Evolutionary conservation across 2,888 invertebrate species (phyloP), one percentile per base, ranked within the genome.

Genomic region (Heliconius ismenius): DNA sequence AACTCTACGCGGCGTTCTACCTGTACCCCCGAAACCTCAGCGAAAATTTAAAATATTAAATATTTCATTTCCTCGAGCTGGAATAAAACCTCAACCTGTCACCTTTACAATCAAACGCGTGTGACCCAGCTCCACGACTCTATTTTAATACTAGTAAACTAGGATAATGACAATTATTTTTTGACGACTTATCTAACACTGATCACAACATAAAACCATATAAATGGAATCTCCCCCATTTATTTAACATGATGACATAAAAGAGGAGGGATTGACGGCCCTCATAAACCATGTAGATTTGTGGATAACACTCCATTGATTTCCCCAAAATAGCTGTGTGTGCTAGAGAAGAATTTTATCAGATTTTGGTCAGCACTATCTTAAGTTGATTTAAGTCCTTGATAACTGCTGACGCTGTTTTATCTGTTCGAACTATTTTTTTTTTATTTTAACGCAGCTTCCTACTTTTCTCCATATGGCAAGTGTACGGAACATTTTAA

Each of bases 211-310:
- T 11, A 58, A 74, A 70, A 68, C 58, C 49, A 43, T 32, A 63
- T 68, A 76, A 76, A 79, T 78, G 70, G 70, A 78, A 79, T 75
- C 81, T 73, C 63, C 64, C 58, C 76, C 79, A 79, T 81, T 76
- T 77, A 75, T 76, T 78, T 79, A 76, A 79, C 79, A 79, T 76
- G 67, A 74, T 79, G 79, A 80, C 80, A 78, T 78, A 80, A 79
- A 80, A 79, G 68, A 69, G 80, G 79, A 67, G 78, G 75, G 68
- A 78, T 75, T 68, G 73, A 79, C 72, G 76, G 69, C 74, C 64
- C 77, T 62, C 80, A 81, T 81, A 81, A 83, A 81, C 81, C 81
- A 79, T 63, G 75, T 76, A 79, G 82, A 79, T 81, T 82, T 81
- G 79, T 79, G 73, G 77, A 77, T 78, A 79, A 77, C 80, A 75